These are phyloP conservation scores for Acrossocheilus fasciatus DNA, from an alignment of 2,797 vertebrate species.

Conservation along the genomic window DNA sequence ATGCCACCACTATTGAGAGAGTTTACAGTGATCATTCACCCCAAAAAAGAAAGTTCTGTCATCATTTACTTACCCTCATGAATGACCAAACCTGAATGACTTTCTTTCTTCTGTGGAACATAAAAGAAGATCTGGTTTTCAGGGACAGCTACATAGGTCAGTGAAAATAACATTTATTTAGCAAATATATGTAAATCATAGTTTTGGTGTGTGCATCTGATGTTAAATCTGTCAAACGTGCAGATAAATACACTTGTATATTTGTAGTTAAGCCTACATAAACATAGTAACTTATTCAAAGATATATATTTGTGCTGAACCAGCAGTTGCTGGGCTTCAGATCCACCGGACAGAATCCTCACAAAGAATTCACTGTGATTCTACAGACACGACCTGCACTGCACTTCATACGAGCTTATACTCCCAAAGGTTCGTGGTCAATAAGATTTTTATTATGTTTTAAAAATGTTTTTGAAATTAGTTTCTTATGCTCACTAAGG, in stretches of 20 bases:
- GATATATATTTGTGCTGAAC: constrained; percentile 67
- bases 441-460: too few species aligned
- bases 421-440: not conserved
- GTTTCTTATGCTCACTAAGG: not conserved
- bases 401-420: not conserved
- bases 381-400: not conserved
- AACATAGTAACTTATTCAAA: constrained; percentile 69
- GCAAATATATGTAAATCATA: constrained; percentile 73
- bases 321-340: constrained; percentile 58
- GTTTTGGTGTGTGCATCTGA: constrained; percentile 55
- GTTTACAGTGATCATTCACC: not conserved
- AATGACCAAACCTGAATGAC: not conserved
- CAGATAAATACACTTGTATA: constrained; percentile 80
- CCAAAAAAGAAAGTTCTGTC: not conserved
- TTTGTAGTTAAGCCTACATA: constrained; percentile 72
- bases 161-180: constrained; percentile 75
- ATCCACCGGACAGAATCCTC: not conserved
- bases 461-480: too few species aligned
- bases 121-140: not conserved
- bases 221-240: constrained; percentile 34
- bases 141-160: constrained; percentile 29
- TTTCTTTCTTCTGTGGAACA: not conserved
- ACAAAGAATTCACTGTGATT: constrained; percentile 76
- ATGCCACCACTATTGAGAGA: not conserved
- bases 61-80: not conserved